Evolutionary conservation across 2,888 invertebrate genomes (phyloP), one percentile per base, ranked within the genome.

Genomic region (Drosophila kanekoi): DNA sequence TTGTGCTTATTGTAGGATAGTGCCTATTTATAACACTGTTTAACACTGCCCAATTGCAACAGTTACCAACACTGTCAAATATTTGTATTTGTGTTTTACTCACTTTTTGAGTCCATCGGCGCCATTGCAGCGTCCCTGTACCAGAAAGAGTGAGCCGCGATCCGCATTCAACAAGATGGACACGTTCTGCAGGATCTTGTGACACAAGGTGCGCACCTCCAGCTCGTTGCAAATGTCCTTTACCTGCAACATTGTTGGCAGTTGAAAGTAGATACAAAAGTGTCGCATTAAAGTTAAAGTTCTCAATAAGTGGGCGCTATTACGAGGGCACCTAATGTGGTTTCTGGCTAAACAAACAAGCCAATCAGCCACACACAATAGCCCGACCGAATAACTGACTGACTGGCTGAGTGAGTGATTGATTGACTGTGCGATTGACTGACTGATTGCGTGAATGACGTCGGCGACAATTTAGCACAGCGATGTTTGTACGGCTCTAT

Each of bases 221-320:
- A 98, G 93, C 93, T 98, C 98, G 93, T 98, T 98, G 93, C 98
- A 98, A 90, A 98, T 98, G 93, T 98, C 98, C 93, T 98, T 97
- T 72, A 97, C 96, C 96, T 75, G 60, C 1, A 49, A 64, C 28
- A 28, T 8, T 28, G 28, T 28, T 28, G 28, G 2, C 28, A 28
- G 8, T 8, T 8, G 8, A 11, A n/a, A 10, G 5, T 1, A n/a
- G 2, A 4, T 13, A 28, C 4, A 40, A 16, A 48, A 52, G 32
- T 63, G 51, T 48, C 60, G 23, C 54, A 47, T 56, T 18, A 65
- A 35, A 65, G 59, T 65, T 33, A 54, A 49, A 40, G 33, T 43
- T 53, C 18, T 23, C 37, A 63, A 69, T 72, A 63, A 64, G 45
- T 64, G 3, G 11, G 35, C 14, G 13, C 48, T 41, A 56, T 71